Evolutionary conservation across 2,113 vertebrate genomes (phyloP).

Genomic region (Amphiprion percula): DNA sequence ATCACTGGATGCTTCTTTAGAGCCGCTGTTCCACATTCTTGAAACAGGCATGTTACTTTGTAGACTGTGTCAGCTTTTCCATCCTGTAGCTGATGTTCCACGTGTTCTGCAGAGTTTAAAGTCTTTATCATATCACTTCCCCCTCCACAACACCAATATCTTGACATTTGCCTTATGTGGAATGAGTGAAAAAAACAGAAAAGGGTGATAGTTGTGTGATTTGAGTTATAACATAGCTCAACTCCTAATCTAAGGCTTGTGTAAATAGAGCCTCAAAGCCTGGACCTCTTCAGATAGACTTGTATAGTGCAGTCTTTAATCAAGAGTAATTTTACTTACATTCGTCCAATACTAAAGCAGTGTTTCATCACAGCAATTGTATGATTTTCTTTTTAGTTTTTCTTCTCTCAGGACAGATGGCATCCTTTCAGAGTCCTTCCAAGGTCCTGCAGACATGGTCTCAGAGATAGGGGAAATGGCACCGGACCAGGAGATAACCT

Average conservation of each 20-base stretch:
- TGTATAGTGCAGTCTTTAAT: slow-evolving; percentile 47
- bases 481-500: slow-evolving; percentile 50
- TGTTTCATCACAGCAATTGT: slow-evolving; percentile 11
- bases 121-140: slow-evolving; percentile 18
- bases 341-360: slow-evolving; percentile 32
- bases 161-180: slow-evolving; percentile 39
- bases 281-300: slow-evolving; percentile 43
- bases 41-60: neutral
- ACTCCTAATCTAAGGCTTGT: slow-evolving; percentile 39
- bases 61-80: neutral
- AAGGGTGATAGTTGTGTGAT: slow-evolving; percentile 41
- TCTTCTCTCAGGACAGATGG: slow-evolving; percentile 31
- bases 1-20: slow-evolving; percentile 14
- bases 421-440: slow-evolving; percentile 33
- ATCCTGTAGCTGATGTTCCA: neutral
- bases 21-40: slow-evolving; percentile 9
- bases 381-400: slow-evolving; percentile 27
- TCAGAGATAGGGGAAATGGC: slow-evolving; percentile 45
- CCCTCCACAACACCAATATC: slow-evolving; percentile 16
- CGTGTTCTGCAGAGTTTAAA: slow-evolving; percentile 4
- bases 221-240: slow-evolving; percentile 36
- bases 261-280: slow-evolving; percentile 47
- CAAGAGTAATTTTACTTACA: slow-evolving; percentile 6
- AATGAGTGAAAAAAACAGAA: slow-evolving; percentile 20
- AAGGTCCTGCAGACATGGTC: slow-evolving; percentile 32